Evolutionary conservation across 2,888 invertebrate species (phyloP).

Genomic region (Agrotis clavis): DNA sequence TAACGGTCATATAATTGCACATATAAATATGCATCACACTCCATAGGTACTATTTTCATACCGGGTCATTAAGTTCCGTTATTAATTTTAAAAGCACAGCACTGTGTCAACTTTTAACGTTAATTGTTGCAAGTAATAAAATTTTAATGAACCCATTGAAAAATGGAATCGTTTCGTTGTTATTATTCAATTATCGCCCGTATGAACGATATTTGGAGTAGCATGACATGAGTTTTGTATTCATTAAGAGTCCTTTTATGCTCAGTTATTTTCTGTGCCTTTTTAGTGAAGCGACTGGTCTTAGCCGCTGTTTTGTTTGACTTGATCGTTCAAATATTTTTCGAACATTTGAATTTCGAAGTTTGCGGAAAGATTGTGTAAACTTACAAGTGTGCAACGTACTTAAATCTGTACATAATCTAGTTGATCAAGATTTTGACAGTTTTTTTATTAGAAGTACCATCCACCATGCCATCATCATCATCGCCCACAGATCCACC

Average conservation of each 20-base stretch:
- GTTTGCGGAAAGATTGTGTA: not conserved
- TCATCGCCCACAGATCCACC: too few relatives aligned
- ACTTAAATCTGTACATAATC: too few relatives aligned
- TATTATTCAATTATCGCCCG: constrained; percentile 81
- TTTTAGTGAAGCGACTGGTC: not conserved
- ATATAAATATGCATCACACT: constrained; percentile 29
- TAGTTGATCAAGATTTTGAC: too few relatives aligned
- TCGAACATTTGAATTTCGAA: not conserved
- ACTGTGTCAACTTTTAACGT: constrained; percentile 56
- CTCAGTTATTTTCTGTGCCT: constrained; percentile 13
- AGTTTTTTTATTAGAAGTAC: too few relatives aligned
- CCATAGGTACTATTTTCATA: constrained; percentile 36
- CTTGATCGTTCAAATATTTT: constrained; percentile 1
- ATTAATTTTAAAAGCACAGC: constrained; percentile 53
- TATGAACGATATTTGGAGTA: constrained; percentile 61
- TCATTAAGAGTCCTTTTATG: constrained; percentile 20
- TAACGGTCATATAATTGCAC: constrained; percentile 28
- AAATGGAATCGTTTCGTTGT: constrained; percentile 72
- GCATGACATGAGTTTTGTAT: constrained; percentile 36
- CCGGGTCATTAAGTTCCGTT: constrained; percentile 52
- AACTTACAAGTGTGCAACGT: too few relatives aligned
- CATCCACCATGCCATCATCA: too few relatives aligned
- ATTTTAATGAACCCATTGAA: constrained; percentile 78
- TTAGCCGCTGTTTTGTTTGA: not conserved
- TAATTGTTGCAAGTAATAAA: constrained; percentile 72